Conservation (phyloP, 2,888 invertebrate species). For the Cistogaster globosa region DNA sequence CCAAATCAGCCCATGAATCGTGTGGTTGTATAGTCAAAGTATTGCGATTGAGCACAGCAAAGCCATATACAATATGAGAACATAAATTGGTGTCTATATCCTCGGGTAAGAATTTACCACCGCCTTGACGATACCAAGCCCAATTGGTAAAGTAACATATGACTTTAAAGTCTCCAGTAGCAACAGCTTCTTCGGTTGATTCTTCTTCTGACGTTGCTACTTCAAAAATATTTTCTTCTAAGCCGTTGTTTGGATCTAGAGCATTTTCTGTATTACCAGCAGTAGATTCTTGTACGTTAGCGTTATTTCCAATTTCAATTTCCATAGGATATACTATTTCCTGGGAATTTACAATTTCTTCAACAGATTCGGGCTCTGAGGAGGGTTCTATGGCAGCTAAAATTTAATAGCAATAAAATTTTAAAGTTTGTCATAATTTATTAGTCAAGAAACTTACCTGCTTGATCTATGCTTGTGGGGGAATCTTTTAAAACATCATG, state of each 20-base stretch:
- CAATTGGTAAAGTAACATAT: constrained; percentile 97
- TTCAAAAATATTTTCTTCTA: constrained; percentile 75
- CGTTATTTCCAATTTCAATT: constrained; percentile 73
- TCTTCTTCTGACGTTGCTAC: constrained; percentile 34
- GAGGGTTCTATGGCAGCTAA: constrained; percentile 74
- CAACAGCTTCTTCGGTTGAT: constrained; percentile 16
- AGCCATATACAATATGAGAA: constrained; percentile 96
- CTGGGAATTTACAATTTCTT: constrained; percentile 74
- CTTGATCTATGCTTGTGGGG: constrained; percentile 76
- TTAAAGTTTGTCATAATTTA: not conserved
- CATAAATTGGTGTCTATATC: constrained; percentile 93
- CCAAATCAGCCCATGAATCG: constrained; percentile 94
- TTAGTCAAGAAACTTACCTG: constrained; percentile 76
- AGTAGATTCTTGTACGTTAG: constrained; percentile 20
- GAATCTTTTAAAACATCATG: constrained; percentile 87
- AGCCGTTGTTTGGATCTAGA: constrained; percentile 76
- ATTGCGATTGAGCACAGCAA: constrained; percentile 92
- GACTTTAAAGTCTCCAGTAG: constrained; percentile 86
- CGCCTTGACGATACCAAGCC: constrained; percentile 95
- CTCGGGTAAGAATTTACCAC: constrained; percentile 91
- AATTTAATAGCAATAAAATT: not conserved
- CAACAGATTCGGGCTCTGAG: constrained; percentile 73
- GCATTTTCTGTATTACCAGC: constrained; percentile 69
- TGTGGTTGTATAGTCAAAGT: constrained; percentile 91
- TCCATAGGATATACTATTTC: constrained; percentile 75